Conservation (phyloP, 2,113 vertebrate genomes). For the Pristiophorus japonicus region DNA sequence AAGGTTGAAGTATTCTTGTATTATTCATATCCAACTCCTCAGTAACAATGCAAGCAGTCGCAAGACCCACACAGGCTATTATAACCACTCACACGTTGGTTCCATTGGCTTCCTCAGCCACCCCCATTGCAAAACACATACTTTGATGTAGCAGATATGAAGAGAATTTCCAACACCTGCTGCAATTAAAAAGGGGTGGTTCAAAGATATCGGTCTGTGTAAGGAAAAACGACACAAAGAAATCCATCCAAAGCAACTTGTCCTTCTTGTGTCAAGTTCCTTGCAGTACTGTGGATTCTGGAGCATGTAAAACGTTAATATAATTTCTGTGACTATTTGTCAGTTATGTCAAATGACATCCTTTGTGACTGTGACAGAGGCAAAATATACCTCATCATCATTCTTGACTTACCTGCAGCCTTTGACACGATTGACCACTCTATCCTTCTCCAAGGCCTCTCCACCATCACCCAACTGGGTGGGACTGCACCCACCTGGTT, state of each 20-base stretch:
- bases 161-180: background rate
- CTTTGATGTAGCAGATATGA: background rate
- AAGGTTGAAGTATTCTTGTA: constrained; percentile 14
- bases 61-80: background rate
- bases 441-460: no score
- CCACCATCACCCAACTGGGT: no score
- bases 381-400: no score
- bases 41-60: background rate
- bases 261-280: background rate
- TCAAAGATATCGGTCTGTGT: background rate
- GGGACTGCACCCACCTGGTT: no score
- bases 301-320: no score
- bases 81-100: background rate
- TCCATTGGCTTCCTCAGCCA: background rate
- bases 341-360: no score
- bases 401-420: no score
- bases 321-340: background rate
- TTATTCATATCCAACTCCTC: constrained; percentile 17
- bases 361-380: no score
- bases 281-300: background rate
- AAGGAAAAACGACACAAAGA: background rate
- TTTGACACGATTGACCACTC: no score
- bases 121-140: background rate
- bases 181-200: background rate
- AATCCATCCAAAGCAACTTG: background rate